phyloP scores from a whole-genome alignment of 2,113 vertebrate species.

The Ageneiosus marmoratus region DNA sequence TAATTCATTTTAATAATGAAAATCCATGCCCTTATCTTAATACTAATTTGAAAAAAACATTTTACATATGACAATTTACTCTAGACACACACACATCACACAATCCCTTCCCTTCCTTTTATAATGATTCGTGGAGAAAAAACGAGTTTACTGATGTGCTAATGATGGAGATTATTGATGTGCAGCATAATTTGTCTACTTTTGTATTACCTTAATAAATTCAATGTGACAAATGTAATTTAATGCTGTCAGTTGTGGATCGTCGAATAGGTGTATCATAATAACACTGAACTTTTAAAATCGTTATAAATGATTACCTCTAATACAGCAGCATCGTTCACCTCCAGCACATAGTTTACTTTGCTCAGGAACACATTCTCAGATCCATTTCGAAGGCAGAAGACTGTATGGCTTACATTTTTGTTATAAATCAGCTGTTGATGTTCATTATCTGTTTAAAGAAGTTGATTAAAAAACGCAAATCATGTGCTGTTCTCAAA shows the following conservation, averaged over 20 bases:
- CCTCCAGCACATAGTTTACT: conserved; percentile 54
- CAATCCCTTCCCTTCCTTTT: not conserved
- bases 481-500: not conserved
- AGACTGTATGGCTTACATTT: conserved; percentile 59
- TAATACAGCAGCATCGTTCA: conserved; percentile 46
- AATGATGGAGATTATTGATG: not conserved
- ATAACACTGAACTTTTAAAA: not conserved
- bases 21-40: not conserved
- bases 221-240: not conserved
- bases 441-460: conserved; percentile 48
- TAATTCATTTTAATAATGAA: not conserved
- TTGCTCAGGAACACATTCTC: conserved; percentile 65
- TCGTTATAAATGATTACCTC: conserved; percentile 58
- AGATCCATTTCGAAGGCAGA: conserved; percentile 56
- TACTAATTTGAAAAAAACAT: not conserved
- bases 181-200: not conserved
- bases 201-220: not conserved
- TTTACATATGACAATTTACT: not conserved
- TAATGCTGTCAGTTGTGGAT: not conserved
- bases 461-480: no score
- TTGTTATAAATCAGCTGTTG: conserved; percentile 36
- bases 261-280: not conserved
- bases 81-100: not conserved
- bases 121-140: not conserved
- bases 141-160: not conserved